phyloP scores from a whole-genome alignment of 2,888 invertebrate species.

The Agrochola litura region DNA sequence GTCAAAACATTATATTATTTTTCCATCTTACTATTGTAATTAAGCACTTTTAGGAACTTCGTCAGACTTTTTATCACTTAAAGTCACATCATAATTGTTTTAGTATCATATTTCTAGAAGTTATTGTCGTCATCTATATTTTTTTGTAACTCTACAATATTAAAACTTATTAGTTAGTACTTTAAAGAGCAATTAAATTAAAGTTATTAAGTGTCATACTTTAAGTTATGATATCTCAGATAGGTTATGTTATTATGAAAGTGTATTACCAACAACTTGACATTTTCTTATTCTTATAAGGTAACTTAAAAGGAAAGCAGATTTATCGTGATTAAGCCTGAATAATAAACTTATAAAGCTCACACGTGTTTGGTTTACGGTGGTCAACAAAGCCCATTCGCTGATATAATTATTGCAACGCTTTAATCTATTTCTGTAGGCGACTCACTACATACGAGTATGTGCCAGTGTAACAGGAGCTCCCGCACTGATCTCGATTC shows the following conservation, averaged over 20 bases:
- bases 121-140: constrained; percentile 69
- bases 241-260: constrained; percentile 13
- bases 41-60: constrained; percentile 76
- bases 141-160: constrained; percentile 64
- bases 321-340: constrained; percentile 30
- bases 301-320: constrained; percentile 41
- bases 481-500: constrained; percentile 64
- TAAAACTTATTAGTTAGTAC: constrained; percentile 32
- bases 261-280: constrained; percentile 44
- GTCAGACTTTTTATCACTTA: constrained; percentile 71
- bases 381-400: constrained; percentile 85
- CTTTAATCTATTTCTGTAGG: constrained; percentile 85
- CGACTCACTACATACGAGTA: constrained; percentile 81
- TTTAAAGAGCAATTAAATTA: constrained; percentile 14
- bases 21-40: constrained; percentile 65
- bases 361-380: constrained; percentile 76
- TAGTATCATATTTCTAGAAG: constrained; percentile 58
- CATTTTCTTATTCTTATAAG: constrained; percentile 39
- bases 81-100: constrained; percentile 77
- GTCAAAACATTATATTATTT: constrained; percentile 76
- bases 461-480: constrained; percentile 76
- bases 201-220: constrained; percentile 73
- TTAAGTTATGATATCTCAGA: constrained; percentile 56
- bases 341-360: constrained; percentile 67
- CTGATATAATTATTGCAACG: constrained; percentile 89